These are phyloP conservation scores for Alcedo quadribrachys DNA, from an alignment of 2,797 vertebrate species.

Conservation along the genomic window DNA sequence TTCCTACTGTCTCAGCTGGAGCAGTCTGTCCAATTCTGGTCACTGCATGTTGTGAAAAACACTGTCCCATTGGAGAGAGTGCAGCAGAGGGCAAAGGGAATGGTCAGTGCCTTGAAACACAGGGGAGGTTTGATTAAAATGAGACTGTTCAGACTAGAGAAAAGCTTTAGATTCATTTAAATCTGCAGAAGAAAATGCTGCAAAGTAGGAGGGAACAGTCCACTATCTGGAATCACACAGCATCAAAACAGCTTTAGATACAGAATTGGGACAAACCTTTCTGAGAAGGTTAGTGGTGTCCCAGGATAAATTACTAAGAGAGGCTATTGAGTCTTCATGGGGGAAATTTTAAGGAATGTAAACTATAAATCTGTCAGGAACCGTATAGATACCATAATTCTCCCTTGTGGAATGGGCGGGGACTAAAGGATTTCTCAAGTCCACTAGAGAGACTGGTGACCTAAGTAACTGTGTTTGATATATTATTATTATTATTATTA, in stretches of 20 bases:
- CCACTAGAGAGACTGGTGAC: not conserved
- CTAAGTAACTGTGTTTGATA: not conserved
- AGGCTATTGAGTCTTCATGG: not conserved
- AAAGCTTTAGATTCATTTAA: not conserved
- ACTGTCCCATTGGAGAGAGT: not conserved
- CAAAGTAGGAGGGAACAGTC: not conserved
- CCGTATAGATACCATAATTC: not conserved
- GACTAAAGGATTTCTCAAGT: not conserved
- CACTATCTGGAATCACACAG: not conserved
- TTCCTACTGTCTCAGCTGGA: not conserved
- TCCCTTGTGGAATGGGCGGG: not conserved
- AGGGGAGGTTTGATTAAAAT: not conserved
- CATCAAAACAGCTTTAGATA: too few relatives aligned
- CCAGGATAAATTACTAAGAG: not conserved
- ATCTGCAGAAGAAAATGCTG: not conserved
- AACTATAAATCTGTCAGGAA: not conserved
- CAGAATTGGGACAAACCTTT: too few relatives aligned
- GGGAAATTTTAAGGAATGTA: not conserved
- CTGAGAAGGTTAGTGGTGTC: too few relatives aligned
- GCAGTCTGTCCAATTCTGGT: not conserved
- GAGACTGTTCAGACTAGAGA: not conserved
- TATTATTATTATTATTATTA: too few relatives aligned
- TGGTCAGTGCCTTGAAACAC: not conserved
- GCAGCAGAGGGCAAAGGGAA: not conserved
- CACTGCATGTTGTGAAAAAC: not conserved